Percentiles rank a stretch among this genome's conserved stretches.
phyloP scores from a whole-genome alignment of 2,113 vertebrate species.

The Lamprologus callipterus region DNA sequence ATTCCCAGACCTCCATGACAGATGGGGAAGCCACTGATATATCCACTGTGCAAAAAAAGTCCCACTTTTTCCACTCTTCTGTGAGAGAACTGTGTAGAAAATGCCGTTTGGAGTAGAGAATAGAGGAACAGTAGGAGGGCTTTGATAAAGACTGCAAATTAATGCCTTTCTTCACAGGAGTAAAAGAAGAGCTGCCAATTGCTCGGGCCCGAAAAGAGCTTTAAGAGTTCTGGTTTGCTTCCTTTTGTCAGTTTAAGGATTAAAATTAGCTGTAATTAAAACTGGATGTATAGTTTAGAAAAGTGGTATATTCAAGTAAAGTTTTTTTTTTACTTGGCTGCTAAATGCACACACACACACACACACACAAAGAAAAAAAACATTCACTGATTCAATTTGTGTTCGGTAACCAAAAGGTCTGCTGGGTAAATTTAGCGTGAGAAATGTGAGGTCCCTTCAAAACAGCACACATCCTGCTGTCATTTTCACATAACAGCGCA shows the following conservation, averaged over 20 bases:
- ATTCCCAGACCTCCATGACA: constrained; percentile 24
- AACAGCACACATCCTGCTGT: constrained; percentile 42
- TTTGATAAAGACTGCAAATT: background rate
- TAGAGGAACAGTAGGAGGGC: constrained; percentile 9
- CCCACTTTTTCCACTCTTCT: background rate
- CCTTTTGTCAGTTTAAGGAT: background rate
- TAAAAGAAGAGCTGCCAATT: background rate
- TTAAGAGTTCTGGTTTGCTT: background rate
- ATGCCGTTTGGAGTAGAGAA: background rate
- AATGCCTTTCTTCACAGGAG: background rate
- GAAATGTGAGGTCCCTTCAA: background rate
- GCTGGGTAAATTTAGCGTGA: background rate
- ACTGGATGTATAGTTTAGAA: background rate
- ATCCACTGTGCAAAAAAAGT: background rate
- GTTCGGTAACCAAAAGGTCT: background rate
- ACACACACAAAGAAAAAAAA: background rate
- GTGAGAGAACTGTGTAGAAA: background rate
- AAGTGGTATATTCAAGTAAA: background rate
- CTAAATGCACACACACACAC: background rate
- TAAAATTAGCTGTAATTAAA: constrained; percentile 1
- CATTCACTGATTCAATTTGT: background rate
- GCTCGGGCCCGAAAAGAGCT: background rate
- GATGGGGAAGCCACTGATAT: constrained; percentile 4
- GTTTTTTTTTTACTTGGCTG: no score
- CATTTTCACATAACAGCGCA: background rate